phyloP scores from a whole-genome alignment of 2,888 invertebrate genomes.

The Lepidocyrtoides sp. region DNA sequence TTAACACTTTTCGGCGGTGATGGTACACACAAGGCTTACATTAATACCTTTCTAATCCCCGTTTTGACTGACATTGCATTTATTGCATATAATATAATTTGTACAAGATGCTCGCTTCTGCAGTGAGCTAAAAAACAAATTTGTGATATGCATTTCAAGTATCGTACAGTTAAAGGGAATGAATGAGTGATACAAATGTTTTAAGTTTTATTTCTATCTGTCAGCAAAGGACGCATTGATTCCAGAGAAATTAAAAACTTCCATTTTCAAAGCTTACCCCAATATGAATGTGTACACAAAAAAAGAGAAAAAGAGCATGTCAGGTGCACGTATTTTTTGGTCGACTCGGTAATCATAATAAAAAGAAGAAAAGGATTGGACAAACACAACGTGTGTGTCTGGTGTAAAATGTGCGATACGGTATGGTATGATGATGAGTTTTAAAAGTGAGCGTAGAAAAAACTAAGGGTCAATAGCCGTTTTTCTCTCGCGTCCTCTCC shows the following conservation, averaged over 20 bases:
- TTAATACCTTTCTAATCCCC: no score
- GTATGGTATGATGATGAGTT: background rate
- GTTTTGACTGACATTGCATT: no score
- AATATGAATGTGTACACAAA: background rate
- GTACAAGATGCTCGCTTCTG: no score
- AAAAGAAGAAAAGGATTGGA: conserved; percentile 46
- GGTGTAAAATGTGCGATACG: background rate
- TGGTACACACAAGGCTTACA: no score
- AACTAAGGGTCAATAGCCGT: conserved; percentile 76
- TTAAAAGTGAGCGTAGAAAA: conserved; percentile 18
- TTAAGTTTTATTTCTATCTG: no score
- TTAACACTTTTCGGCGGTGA: no score
- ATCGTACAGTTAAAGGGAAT: no score
- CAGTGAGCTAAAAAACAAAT: no score
- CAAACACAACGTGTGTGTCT: conserved; percentile 39
- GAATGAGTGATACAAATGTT: no score
- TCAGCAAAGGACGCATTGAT: background rate
- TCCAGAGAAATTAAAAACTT: conserved; percentile 21
- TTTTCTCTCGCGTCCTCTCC: conserved; percentile 3
- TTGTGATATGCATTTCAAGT: no score
- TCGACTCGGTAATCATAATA: background rate
- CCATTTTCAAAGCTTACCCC: background rate
- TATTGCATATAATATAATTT: no score
- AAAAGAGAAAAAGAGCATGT: background rate
- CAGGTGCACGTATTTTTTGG: conserved; percentile 64